Conservation (phyloP, 1,140 invertebrate genomes). For the Ladona fulva region DNA sequence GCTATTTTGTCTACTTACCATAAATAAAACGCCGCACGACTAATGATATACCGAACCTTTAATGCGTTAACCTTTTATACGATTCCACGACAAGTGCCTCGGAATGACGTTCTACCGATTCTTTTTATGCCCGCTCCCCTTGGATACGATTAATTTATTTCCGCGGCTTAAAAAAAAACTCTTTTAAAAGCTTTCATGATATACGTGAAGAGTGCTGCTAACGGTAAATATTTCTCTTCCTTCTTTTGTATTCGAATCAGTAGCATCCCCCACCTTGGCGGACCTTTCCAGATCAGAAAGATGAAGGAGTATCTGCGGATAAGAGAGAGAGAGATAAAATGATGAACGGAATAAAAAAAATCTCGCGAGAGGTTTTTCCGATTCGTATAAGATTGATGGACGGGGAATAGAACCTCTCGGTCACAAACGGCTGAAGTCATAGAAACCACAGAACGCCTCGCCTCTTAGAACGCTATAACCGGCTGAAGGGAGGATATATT, state of each 20-base stretch:
- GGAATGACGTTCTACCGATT: no score
- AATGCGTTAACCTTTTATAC: no score
- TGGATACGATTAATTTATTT: background rate
- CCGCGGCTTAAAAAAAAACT: background rate
- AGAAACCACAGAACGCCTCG: background rate
- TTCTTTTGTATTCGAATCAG: slow-evolving; percentile 3
- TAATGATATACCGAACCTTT: no score
- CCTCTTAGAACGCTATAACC: no score
- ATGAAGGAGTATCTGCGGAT: background rate
- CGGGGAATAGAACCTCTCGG: background rate
- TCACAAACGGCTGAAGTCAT: background rate
- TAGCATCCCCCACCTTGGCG: background rate
- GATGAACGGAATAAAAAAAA: background rate
- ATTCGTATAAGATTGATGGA: background rate
- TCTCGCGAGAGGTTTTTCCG: background rate
- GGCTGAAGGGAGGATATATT: background rate
- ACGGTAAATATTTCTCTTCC: background rate
- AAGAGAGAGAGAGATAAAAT: background rate
- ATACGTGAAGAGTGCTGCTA: background rate
- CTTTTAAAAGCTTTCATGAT: background rate
- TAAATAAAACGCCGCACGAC: no score
- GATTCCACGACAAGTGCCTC: no score
- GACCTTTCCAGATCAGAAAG: background rate
- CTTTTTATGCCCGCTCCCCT: no score
- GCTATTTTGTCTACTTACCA: no score